These are phyloP conservation scores for Microcebus lehilahytsara DNA, from an alignment of 2,113 vertebrate species.

Conservation along the genomic window DNA sequence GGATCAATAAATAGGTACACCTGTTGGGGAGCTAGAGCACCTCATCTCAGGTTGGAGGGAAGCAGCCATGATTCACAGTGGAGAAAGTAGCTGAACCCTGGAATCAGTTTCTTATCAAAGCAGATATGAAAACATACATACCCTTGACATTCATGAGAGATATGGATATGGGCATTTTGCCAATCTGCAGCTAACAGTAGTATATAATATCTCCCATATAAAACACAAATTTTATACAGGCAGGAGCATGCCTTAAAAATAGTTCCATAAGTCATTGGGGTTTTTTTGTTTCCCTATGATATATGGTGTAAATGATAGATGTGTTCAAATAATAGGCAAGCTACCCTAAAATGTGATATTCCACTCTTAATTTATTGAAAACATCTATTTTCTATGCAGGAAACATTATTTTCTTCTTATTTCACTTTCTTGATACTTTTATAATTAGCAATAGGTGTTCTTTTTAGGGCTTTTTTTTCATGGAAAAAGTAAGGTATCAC, in stretches of 20 bases:
- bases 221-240: background rate
- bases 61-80: background rate
- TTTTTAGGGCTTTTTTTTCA: background rate
- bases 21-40: background rate
- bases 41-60: background rate
- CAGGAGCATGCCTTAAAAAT: background rate
- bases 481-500: background rate
- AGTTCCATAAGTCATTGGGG: background rate
- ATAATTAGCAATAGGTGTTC: background rate
- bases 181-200: background rate
- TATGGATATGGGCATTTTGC: background rate
- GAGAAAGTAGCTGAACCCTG: background rate
- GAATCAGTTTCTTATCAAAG: background rate
- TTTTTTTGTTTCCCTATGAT: background rate
- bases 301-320: background rate
- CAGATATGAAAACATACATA: background rate
- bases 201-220: background rate
- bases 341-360: background rate
- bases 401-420: background rate
- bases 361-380: background rate
- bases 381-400: background rate
- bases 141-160: background rate
- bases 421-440: background rate
- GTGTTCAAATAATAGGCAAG: background rate
- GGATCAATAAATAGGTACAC: accelerated